Evolutionary conservation across 2,888 invertebrate genomes (phyloP).

Genomic region (Agonopterix arenella): DNA sequence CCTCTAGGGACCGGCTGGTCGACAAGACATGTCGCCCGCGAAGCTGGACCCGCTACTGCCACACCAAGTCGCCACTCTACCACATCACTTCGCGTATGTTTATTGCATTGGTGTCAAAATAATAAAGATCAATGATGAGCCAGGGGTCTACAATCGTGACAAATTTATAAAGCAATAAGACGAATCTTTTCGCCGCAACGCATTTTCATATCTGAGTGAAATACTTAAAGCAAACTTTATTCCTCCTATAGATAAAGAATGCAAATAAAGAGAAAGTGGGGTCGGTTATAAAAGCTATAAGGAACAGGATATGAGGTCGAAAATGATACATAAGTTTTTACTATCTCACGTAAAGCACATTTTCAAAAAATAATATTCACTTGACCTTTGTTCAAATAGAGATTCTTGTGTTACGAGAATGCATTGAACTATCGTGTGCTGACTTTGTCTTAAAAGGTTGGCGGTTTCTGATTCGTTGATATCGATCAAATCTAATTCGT

Average conservation of each 20-base stretch:
- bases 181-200: too few relatives aligned
- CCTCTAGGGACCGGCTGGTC: constrained; percentile 6
- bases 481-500: constrained; percentile 38
- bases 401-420: too few relatives aligned
- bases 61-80: constrained; percentile 16
- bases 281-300: too few relatives aligned
- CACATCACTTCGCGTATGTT: constrained; percentile 40
- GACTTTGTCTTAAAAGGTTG: constrained; percentile 30
- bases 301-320: too few relatives aligned
- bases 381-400: too few relatives aligned
- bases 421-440: too few relatives aligned
- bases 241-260: too few relatives aligned
- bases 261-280: too few relatives aligned
- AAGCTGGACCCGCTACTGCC: constrained; percentile 30
- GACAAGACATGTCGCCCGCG: constrained; percentile 36
- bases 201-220: neutral
- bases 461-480: constrained; percentile 25
- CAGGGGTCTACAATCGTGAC: constrained; percentile 28
- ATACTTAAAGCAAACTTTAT: too few relatives aligned
- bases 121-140: constrained; percentile 54
- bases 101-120: constrained; percentile 62
- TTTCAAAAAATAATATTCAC: too few relatives aligned
- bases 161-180: neutral
- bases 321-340: too few relatives aligned
- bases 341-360: too few relatives aligned